phyloP scores from a whole-genome alignment of 2,797 vertebrate genomes.

The Chiroxiphia lanceolata region DNA sequence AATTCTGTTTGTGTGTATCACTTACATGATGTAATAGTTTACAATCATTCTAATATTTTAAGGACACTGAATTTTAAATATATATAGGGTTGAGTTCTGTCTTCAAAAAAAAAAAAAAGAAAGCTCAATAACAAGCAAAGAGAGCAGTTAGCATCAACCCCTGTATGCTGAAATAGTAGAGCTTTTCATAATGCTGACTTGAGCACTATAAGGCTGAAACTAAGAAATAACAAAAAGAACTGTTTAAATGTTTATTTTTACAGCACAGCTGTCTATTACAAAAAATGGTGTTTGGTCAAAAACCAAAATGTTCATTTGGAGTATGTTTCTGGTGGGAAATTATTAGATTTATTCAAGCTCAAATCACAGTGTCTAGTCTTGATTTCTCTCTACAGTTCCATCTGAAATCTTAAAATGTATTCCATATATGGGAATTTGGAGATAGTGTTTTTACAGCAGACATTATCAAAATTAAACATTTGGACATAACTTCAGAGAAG shows the following conservation, averaged over 20 bases:
- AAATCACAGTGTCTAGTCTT: not conserved
- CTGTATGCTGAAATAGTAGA: not conserved
- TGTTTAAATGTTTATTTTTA: not conserved
- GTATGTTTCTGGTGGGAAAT: not conserved
- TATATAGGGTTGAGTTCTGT: not conserved
- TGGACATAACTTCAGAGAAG: not conserved
- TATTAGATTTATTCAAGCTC: not conserved
- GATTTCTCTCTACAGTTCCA: not conserved
- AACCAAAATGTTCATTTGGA: not conserved
- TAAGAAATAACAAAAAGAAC: not conserved
- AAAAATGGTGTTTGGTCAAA: slow-evolving; percentile 3
- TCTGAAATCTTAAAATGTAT: not conserved
- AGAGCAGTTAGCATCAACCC: not conserved
- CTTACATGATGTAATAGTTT: not conserved
- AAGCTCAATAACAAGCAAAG: not conserved
- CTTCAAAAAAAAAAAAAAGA: not conserved
- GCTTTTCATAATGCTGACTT: not conserved
- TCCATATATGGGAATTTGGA: not conserved
- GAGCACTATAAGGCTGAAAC: not conserved
- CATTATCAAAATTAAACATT: not conserved
- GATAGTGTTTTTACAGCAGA: not conserved
- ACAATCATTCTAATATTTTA: not conserved
- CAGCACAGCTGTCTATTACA: not conserved
- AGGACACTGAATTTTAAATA: not conserved
- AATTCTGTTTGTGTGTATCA: not conserved